Conservation (phyloP, 1,140 invertebrate genomes). For the Zelostemma sp. region DNA sequence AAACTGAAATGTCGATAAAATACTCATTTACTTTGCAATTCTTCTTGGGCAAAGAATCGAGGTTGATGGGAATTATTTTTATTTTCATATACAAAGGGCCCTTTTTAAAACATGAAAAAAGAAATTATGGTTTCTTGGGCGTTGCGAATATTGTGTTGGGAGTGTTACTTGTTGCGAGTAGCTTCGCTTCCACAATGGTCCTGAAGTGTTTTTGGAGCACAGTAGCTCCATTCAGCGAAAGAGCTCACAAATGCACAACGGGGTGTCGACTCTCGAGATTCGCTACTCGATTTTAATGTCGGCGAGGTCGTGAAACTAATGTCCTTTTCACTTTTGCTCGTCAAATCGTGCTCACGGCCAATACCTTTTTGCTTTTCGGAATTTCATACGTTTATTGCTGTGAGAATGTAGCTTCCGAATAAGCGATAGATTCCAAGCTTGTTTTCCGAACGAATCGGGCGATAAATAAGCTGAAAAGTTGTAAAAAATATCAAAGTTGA, state of each 20-base stretch:
- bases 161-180: constrained; percentile 27
- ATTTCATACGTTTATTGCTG: constrained; percentile 67
- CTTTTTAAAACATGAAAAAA: constrained; percentile 14
- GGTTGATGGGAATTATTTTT: too few species aligned
- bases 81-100: background rate
- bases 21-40: too few species aligned
- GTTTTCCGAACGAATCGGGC: too few species aligned
- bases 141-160: constrained; percentile 52
- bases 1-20: too few species aligned
- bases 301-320: constrained; percentile 56
- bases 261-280: constrained; percentile 62
- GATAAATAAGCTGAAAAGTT: too few species aligned
- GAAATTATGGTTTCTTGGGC: constrained; percentile 25
- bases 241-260: constrained; percentile 65
- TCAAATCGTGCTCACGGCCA: constrained; percentile 36
- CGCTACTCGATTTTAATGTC: constrained; percentile 66
- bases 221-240: constrained; percentile 61
- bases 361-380: constrained; percentile 48
- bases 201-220: constrained; percentile 64
- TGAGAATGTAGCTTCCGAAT: constrained; percentile 59
- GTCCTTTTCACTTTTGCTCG: constrained; percentile 41
- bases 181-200: constrained; percentile 45
- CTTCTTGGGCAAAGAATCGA: too few species aligned
- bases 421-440: constrained; percentile 54
- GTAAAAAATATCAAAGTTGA: too few species aligned